These are phyloP conservation scores for Bos javanicus DNA, from an alignment of 2,113 vertebrate genomes.

Conservation along the genomic window DNA sequence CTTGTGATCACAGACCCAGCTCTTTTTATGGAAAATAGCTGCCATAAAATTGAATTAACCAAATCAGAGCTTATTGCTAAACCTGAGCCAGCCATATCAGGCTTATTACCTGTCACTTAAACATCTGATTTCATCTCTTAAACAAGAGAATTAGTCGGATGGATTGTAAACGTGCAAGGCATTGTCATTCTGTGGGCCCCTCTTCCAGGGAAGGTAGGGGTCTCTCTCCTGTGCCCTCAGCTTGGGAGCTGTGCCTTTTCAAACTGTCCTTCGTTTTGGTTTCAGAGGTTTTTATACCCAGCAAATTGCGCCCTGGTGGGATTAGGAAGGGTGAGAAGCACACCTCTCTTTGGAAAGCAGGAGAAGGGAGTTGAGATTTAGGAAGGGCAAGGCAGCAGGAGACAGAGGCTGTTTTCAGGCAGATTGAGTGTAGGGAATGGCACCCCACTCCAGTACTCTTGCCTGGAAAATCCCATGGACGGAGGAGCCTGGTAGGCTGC, in stretches of 20 bases:
- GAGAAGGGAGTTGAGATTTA: neutral
- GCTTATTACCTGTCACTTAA: neutral
- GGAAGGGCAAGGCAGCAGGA: neutral
- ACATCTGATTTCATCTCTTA: neutral
- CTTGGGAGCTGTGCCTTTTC: neutral
- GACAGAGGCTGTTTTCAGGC: neutral
- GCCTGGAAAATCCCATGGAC: too few species aligned
- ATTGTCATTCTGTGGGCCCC: neutral
- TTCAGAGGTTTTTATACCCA: neutral
- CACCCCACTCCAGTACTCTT: too few species aligned
- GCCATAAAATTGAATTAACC: constrained; percentile 13
- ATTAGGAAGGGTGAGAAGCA: neutral
- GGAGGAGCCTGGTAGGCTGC: too few species aligned
- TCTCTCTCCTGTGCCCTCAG: neutral
- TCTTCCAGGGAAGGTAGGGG: neutral
- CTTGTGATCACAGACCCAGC: neutral
- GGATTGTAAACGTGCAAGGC: neutral
- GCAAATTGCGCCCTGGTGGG: neutral
- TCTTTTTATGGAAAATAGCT: neutral
- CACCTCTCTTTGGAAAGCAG: neutral
- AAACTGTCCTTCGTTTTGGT: neutral
- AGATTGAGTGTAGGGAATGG: neutral
- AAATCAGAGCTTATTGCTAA: neutral
- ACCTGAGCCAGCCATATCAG: neutral
- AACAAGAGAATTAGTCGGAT: neutral